Evolutionary conservation across 2,888 invertebrate species (phyloP).

Genomic region (Sympetrum striolatum): DNA sequence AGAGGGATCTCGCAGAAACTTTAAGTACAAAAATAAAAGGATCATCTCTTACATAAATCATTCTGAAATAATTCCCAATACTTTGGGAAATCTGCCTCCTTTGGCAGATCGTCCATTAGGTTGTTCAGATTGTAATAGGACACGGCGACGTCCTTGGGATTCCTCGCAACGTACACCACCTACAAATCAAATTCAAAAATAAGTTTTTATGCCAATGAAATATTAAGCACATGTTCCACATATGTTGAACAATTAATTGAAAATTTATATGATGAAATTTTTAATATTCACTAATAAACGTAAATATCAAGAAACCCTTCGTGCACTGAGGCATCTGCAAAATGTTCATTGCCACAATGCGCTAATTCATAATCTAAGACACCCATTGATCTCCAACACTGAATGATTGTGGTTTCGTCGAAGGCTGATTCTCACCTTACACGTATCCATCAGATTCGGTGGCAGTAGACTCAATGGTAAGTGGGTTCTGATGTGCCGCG

Average conservation of each 20-base stretch:
- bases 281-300: too few relatives aligned
- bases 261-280: too few relatives aligned
- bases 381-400: too few relatives aligned
- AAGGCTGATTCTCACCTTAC: conserved; percentile 52
- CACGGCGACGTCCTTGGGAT: conserved; percentile 48
- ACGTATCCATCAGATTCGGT: conserved; percentile 34
- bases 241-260: too few relatives aligned
- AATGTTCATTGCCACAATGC: too few relatives aligned
- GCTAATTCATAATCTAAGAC: too few relatives aligned
- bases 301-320: too few relatives aligned
- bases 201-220: not conserved
- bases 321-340: too few relatives aligned
- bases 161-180: conserved; percentile 47
- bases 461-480: conserved; percentile 51
- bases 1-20: not conserved
- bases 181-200: not conserved
- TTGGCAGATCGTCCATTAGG: conserved; percentile 17
- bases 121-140: conserved; percentile 46
- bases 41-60: conserved; percentile 21
- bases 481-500: conserved; percentile 52
- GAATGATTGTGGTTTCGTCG: too few relatives aligned
- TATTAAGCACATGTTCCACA: too few relatives aligned
- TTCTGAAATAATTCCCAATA: conserved; percentile 42
- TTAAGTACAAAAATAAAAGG: not conserved
- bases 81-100: not conserved